phyloP scores from a whole-genome alignment of 2,113 vertebrate species.

The Pycnonotus jocosus region DNA sequence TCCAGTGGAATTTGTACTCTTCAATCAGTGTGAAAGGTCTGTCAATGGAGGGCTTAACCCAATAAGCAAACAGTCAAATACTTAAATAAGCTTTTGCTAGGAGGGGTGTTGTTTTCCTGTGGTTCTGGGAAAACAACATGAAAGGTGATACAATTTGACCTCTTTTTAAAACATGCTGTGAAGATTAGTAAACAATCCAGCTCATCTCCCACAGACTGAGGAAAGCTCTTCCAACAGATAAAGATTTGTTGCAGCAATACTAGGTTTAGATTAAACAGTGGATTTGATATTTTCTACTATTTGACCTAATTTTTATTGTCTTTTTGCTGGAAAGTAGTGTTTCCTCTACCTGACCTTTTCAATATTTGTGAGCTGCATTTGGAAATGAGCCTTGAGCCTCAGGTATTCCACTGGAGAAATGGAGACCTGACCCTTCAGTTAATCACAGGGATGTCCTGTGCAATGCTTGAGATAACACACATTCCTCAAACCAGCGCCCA shows the following conservation, averaged over 20 bases:
- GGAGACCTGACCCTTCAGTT: not conserved
- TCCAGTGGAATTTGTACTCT: not conserved
- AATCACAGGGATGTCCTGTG: not conserved
- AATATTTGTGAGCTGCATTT: not conserved
- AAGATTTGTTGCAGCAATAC: not conserved
- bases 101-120: not conserved
- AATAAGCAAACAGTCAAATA: not conserved
- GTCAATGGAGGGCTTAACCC: not conserved
- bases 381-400: not conserved
- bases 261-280: not conserved
- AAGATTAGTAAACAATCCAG: not conserved
- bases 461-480: not conserved
- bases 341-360: not conserved
- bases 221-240: not conserved
- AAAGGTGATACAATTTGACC: conserved; percentile 13
- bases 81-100: not conserved
- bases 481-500: not conserved
- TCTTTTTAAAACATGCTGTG: not conserved
- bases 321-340: not conserved
- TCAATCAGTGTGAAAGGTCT: not conserved
- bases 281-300: not conserved
- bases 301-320: not conserved
- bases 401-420: not conserved
- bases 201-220: not conserved
- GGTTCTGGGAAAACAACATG: not conserved